Base-by-base conservation (phyloP, 2,113 vertebrate genomes). In the Salvelinus namaycush region DNA sequence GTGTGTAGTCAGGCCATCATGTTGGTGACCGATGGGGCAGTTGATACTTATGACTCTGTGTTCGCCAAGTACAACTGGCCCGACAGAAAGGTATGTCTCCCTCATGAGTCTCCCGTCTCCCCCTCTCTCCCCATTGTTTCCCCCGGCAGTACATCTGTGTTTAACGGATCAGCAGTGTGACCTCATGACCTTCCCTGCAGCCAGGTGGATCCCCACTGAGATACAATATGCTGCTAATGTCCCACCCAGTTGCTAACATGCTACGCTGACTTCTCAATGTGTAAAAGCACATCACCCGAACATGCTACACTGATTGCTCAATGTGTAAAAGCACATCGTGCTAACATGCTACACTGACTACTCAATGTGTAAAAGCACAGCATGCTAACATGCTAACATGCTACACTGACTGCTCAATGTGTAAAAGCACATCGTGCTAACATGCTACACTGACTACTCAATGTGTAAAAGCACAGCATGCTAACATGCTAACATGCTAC, bases 1-100 rank as follows among this genome's bases (percentile, higher is more conserved):
- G 96, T 95, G 81, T 99, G 98, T 81, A 99, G 97, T 87, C 97
- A 99, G 85, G 98, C 97, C 81, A 99, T 99, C 86, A 99, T 99
- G 98, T 77, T 99, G 86, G 95, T 99, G 87, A 99, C 98, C 0
- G 98, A 99, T 76, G 98, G 98, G 72, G 98, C 98, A 0, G 97
- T 98, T 87, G 96, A 99, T 86, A 99, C 97, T 0, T 99, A 99
- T 0, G 96, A 99, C 18, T 90, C 95, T 8, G 96, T 98, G 89
- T 99, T 99, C 92, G 96, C 94, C 34, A 98, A 97, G 78, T 96
- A 97, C 86, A 99, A 99, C 62, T 98, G 96, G 97, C 98, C 98
- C 1, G 97, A 99, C n/a, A 94, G 96, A 79, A 99, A 99, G 95
- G 98, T 99, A 88, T 6, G 8, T 51, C 70, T 68, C 31, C 26